phyloP scores from a whole-genome alignment of 2,113 vertebrate species.

The Tyto alba region DNA sequence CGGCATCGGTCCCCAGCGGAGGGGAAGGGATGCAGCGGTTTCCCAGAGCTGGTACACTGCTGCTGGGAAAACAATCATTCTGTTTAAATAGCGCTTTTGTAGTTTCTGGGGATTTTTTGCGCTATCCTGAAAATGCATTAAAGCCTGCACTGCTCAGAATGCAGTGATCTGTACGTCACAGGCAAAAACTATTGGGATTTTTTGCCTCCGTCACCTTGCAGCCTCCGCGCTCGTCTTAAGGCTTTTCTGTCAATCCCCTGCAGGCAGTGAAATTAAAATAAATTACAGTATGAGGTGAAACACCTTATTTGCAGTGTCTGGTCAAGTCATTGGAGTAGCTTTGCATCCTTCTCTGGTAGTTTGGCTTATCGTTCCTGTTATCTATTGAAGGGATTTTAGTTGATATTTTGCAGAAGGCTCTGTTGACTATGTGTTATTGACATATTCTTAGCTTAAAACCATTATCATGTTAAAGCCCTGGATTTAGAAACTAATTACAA shows the following conservation, averaged over 20 bases:
- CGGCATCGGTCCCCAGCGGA: rapidly evolving
- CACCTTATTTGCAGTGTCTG: not conserved
- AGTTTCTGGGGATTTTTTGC: not conserved
- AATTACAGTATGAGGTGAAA: not conserved
- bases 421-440: slow-evolving; percentile 61
- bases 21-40: rapidly evolving
- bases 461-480: slow-evolving; percentile 52
- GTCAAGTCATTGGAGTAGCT: not conserved
- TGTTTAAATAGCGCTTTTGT: not conserved
- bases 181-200: rapidly evolving
- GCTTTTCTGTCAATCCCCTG: not conserved
- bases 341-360: not conserved
- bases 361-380: not conserved
- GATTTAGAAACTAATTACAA: slow-evolving; percentile 73
- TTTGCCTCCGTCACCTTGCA: not conserved
- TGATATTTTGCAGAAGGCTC: slow-evolving; percentile 20
- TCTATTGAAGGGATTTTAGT: not conserved
- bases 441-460: slow-evolving; percentile 57
- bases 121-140: rapidly evolving
- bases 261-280: not conserved
- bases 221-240: rapidly evolving
- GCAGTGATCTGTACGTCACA: not conserved
- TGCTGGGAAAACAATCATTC: rapidly evolving
- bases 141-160: not conserved
- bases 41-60: rapidly evolving